These are phyloP conservation scores for Galemys pyrenaicus DNA, from an alignment of 2,113 vertebrate species.

Conservation along the genomic window DNA sequence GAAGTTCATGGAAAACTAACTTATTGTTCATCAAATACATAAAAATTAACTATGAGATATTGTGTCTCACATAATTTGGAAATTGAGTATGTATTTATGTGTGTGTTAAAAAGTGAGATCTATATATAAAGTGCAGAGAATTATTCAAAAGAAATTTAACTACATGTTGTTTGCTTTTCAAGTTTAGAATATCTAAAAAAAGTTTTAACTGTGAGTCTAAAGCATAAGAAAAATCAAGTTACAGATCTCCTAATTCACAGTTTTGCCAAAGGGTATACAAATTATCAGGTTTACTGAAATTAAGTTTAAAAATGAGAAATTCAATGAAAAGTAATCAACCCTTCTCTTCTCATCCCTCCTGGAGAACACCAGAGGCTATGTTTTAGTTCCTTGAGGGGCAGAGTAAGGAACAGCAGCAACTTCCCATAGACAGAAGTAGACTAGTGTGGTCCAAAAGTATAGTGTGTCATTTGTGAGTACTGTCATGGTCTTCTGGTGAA, in stretches of 20 bases:
- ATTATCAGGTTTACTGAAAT: slow-evolving; percentile 5
- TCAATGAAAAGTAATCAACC: neutral
- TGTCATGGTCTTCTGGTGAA: neutral
- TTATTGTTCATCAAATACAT: neutral
- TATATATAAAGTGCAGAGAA: neutral
- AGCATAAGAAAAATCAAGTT: neutral
- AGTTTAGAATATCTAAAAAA: neutral
- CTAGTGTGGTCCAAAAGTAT: neutral
- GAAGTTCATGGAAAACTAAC: slow-evolving; percentile 9
- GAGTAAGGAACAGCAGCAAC: neutral
- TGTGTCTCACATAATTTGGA: neutral
- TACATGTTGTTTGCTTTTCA: neutral
- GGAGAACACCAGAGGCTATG: neutral
- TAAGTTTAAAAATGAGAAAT: neutral
- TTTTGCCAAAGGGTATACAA: neutral
- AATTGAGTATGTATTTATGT: neutral
- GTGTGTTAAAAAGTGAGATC: neutral
- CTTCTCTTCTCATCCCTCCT: neutral
- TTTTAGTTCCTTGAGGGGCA: neutral
- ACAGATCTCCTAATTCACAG: neutral
- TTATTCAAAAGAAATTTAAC: neutral
- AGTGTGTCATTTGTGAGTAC: neutral
- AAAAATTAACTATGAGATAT: neutral
- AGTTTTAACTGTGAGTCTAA: neutral
- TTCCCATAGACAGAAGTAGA: neutral